Evolutionary conservation across 1,140 invertebrate species (phyloP).

Genomic region (Nasonia longicornis): DNA sequence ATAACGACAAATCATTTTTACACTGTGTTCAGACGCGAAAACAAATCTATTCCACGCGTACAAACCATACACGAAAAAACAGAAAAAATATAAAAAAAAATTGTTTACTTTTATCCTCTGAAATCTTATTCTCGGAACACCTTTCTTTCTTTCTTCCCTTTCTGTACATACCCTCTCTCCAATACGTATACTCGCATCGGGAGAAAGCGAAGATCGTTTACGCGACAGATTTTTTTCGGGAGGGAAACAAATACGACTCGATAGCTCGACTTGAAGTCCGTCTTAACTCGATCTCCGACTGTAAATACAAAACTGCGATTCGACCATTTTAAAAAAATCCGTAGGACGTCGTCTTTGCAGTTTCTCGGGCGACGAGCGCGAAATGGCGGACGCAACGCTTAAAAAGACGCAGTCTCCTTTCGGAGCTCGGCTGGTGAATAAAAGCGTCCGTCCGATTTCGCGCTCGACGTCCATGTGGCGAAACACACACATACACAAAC

Average conservation of each 20-base stretch:
- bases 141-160: not conserved
- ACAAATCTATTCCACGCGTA: conserved; percentile 4
- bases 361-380: not conserved
- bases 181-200: not conserved
- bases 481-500: conserved; percentile 17
- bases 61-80: not conserved
- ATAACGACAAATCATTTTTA: conserved; percentile 14
- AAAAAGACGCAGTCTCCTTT: not conserved
- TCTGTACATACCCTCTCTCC: not conserved
- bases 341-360: not conserved
- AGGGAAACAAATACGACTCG: not conserved
- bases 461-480: not conserved
- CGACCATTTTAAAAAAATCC: not conserved
- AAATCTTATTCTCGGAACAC: not conserved
- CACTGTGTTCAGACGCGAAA: not conserved
- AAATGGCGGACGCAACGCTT: not conserved
- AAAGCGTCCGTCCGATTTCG: not conserved
- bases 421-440: not conserved
- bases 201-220: conserved; percentile 36
- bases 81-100: conserved; percentile 33
- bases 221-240: not conserved
- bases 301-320: conserved; percentile 25
- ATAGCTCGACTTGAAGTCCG: conserved; percentile 46
- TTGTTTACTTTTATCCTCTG: conserved; percentile 22
- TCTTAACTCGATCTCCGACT: not conserved